phyloP scores from a whole-genome alignment of 2,888 invertebrate species.

The Parnassius glacialis region DNA sequence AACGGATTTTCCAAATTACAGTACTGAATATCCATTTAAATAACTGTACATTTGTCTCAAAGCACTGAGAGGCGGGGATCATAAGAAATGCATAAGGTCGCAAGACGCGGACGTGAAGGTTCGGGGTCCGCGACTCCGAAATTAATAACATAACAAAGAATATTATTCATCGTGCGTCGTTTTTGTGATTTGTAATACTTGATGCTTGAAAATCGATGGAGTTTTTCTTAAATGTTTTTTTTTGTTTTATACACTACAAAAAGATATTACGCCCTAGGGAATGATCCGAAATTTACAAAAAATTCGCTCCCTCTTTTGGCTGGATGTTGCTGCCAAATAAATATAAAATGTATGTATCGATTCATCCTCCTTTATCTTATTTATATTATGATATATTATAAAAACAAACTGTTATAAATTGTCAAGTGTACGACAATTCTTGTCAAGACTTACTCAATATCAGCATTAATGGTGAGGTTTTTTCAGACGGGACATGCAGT shows the following conservation, averaged over 20 bases:
- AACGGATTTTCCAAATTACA: slow-evolving; percentile 65
- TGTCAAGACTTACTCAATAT: too few species aligned
- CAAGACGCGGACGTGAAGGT: slow-evolving; percentile 48
- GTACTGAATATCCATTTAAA: slow-evolving; percentile 73
- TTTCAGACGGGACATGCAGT: too few species aligned
- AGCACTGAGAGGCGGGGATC: slow-evolving; percentile 57
- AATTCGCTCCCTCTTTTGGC: too few species aligned
- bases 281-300: neutral
- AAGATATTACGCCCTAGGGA: slow-evolving; percentile 9
- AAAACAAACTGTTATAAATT: too few species aligned
- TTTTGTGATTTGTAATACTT: slow-evolving; percentile 28
- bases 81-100: slow-evolving; percentile 71
- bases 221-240: slow-evolving; percentile 23
- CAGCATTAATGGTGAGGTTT: too few species aligned
- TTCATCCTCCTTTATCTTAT: too few species aligned
- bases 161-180: slow-evolving; percentile 28
- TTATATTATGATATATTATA: too few species aligned
- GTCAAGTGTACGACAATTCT: too few species aligned
- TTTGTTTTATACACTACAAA: slow-evolving; percentile 20
- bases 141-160: slow-evolving; percentile 45
- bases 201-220: slow-evolving; percentile 25
- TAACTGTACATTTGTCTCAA: slow-evolving; percentile 71
- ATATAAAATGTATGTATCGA: too few species aligned
- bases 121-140: slow-evolving; percentile 40
- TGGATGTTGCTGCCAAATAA: too few species aligned